Conservation (phyloP, 2,113 vertebrate species). For the Antigone vipio region DNA sequence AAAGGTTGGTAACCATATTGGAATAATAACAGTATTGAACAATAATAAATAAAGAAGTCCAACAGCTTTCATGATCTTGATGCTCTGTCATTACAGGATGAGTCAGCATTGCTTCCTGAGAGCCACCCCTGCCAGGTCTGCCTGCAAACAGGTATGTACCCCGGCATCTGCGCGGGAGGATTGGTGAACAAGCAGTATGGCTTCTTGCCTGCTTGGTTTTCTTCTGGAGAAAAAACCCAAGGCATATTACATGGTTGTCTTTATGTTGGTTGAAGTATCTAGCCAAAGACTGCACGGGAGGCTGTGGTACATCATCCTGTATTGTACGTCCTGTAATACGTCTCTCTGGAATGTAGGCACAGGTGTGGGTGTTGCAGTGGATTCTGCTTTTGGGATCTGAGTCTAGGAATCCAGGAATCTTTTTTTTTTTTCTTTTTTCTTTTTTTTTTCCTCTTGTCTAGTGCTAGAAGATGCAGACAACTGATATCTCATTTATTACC, state of each 20-base stretch:
- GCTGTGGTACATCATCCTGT: too few species aligned
- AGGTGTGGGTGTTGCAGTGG: rapidly evolving
- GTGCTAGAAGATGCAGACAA: background rate
- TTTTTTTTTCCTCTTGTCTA: rapidly evolving
- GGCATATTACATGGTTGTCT: background rate
- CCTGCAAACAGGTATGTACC: background rate
- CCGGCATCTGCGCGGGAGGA: background rate
- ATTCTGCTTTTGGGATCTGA: background rate
- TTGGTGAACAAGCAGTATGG: background rate
- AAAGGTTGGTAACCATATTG: background rate
- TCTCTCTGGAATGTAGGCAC: background rate
- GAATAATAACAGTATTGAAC: background rate
- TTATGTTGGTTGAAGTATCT: background rate
- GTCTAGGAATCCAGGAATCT: background rate
- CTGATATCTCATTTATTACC: background rate
- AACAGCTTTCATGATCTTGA: background rate
- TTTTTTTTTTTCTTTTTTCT: rapidly evolving
- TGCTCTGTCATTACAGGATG: background rate
- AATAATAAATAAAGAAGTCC: background rate
- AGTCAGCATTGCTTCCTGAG: background rate
- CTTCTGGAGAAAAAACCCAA: background rate
- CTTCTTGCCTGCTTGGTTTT: background rate
- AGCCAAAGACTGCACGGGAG: background rate
- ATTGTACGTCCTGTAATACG: background rate
- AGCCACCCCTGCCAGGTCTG: background rate